Evolutionary conservation across 64 coral and sea anemone genomes (phyloP), one percentile per base, ranked within the genome.

Genomic region (Stichodactyla mertensii): DNA sequence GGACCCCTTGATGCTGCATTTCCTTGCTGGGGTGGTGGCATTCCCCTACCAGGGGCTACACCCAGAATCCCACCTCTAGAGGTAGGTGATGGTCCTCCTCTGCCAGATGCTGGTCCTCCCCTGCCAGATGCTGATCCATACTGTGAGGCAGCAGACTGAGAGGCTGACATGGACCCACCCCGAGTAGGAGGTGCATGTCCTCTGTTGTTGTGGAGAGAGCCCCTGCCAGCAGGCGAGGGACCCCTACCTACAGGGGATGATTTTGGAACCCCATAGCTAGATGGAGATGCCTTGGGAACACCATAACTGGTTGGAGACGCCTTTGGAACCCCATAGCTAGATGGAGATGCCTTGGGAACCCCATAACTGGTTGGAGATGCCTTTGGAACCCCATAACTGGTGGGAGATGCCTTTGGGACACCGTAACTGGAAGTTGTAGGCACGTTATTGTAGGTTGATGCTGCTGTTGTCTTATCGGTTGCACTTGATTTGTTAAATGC

Each of bases 11-110:
- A 28, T 74, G 69, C 9, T 12, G 69, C 12, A 14, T 31, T 74
- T 3, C 16, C 87, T 45, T 52, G 87, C 74, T 79, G 69, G 12
- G 64, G n/a, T 69, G 69, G 69, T 27, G 69, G 69, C n/a, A 51
- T 59, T 78, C 86, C 86, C 62, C 78, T 2, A 51, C 31, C 52
- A 53, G 51, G 51, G 20, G 24, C 57, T 81, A 55, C 55, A 80
- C 88, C 79, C 52, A 64, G 22, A 45, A 89, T 54, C 51, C 88
- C 82, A 90, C 88, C 82, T 23, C 89, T 82, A 58, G 59, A 61
- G 13, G 59, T 55, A 45, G 88, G 45, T n/a, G 77, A 13, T 53
- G 83, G 81, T 79, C 83, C 83, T 61, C 89, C 69, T 62, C 89
- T 74, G 10, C 69, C 24, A 69, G 64, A 20, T 20, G 64, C 0